A percentile compares a stretch with the other conserved stretches of the same genome.
Evolutionary conservation across 2,113 vertebrate genomes (phyloP).

Genomic region (Callipepla squamata): DNA sequence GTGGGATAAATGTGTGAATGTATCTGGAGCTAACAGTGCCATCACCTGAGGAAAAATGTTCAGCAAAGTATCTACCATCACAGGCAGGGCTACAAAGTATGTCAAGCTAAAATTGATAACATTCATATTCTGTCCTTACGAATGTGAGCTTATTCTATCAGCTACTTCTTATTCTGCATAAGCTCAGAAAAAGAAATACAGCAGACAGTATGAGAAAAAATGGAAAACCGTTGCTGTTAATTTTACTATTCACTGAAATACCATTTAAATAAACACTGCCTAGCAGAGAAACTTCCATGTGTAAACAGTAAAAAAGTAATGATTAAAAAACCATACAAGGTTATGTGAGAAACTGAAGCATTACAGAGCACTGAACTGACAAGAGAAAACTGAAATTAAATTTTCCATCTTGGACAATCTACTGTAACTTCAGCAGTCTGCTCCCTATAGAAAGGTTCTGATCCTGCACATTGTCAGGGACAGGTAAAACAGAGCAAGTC

Average conservation of each 20-base stretch:
- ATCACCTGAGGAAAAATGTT: conserved; percentile 2
- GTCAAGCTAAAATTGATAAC: neutral
- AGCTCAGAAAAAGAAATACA: neutral
- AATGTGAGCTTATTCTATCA: neutral
- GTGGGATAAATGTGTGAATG: conserved; percentile 17
- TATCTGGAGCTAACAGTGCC: neutral
- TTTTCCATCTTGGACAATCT: neutral
- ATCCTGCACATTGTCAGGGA: neutral
- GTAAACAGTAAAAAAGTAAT: conserved; percentile 40
- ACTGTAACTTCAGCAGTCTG: neutral
- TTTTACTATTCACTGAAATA: conserved; percentile 31
- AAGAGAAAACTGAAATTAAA: conserved; percentile 21
- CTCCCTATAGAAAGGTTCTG: neutral
- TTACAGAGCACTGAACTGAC: conserved; percentile 36
- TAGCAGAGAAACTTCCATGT: neutral
- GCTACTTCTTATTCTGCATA: neutral
- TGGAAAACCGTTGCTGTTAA: neutral
- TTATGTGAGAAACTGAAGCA: conserved; percentile 21
- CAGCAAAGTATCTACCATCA: neutral
- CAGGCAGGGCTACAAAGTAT: neutral
- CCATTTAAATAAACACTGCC: conserved; percentile 40
- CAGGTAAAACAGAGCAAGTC: neutral
- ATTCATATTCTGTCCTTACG: neutral
- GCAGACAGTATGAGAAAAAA: neutral
- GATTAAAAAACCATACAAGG: conserved; percentile 36